Conservation (phyloP, 2,888 invertebrate genomes). For the Apodemia zela region DNA sequence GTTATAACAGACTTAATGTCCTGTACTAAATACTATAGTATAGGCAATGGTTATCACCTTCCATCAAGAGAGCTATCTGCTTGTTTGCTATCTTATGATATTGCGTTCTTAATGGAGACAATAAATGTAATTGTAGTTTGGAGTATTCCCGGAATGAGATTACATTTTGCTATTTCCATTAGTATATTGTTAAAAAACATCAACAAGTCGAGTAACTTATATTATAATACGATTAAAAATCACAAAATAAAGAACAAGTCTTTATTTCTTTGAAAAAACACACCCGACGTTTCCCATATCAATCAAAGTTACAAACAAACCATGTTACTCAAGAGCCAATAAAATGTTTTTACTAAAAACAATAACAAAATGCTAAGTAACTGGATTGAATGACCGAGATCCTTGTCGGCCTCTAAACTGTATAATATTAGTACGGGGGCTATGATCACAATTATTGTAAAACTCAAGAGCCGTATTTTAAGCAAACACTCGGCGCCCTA, state of each 20-base stretch:
- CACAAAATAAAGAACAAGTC: constrained; percentile 22
- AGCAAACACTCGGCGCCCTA: constrained; percentile 69
- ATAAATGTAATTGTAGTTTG: no score
- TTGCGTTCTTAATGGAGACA: no score
- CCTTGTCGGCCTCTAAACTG: constrained; percentile 40
- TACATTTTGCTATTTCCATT: no score
- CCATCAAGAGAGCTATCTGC: no score
- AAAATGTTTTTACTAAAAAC: constrained; percentile 61
- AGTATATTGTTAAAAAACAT: no score
- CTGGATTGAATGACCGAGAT: constrained; percentile 49
- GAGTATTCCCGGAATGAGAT: no score
- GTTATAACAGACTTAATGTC: no score
- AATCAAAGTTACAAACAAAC: constrained; percentile 58
- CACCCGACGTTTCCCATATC: constrained; percentile 59
- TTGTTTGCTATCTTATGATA: no score
- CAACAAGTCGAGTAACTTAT: constrained; percentile 15
- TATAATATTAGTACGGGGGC: constrained; percentile 46
- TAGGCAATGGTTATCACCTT: no score
- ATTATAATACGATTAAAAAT: constrained; percentile 15
- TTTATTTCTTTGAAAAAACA: constrained; percentile 18
- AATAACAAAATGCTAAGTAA: constrained; percentile 47
- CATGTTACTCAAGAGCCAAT: constrained; percentile 45
- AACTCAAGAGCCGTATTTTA: constrained; percentile 64
- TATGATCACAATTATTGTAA: constrained; percentile 52
- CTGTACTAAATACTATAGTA: no score